Evolutionary conservation across 2,113 vertebrate genomes (phyloP).

Genomic region (Gasterosteus nipponicus): DNA sequence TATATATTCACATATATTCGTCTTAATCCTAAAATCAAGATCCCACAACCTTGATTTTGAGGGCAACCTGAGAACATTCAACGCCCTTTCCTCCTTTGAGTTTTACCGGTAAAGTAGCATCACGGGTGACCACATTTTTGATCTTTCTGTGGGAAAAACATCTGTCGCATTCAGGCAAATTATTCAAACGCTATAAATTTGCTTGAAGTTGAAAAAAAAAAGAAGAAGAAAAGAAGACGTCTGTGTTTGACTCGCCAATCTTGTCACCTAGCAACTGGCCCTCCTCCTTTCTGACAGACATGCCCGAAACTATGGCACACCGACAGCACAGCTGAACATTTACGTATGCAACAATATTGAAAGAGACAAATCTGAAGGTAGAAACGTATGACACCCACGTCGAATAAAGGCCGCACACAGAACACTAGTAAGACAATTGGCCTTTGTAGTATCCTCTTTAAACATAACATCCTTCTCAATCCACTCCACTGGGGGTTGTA

Average conservation of each 20-base stretch:
- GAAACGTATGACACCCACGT: no score
- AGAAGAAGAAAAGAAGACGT: slow-evolving; percentile 42
- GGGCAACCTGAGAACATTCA: not conserved
- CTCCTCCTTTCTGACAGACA: slow-evolving; percentile 56
- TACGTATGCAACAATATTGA: slow-evolving; percentile 9
- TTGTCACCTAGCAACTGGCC: slow-evolving; percentile 80
- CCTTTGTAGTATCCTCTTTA: not conserved
- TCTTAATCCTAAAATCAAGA: not conserved
- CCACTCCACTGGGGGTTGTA: not conserved
- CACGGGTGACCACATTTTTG: not conserved
- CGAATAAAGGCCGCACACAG: not conserved
- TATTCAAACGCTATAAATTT: slow-evolving; percentile 41
- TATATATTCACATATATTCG: no score
- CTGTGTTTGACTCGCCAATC: slow-evolving; percentile 51
- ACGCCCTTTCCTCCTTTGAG: not conserved
- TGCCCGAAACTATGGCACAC: slow-evolving; percentile 35
- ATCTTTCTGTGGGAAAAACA: not conserved
- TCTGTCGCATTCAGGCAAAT: slow-evolving; percentile 18
- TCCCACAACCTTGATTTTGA: not conserved
- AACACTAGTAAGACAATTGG: not conserved
- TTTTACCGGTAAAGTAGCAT: not conserved
- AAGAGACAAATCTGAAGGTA: not conserved
- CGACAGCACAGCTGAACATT: slow-evolving; percentile 23
- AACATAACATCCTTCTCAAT: not conserved
- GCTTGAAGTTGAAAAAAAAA: slow-evolving; percentile 35